These are phyloP conservation scores for Syrphus vitripennis DNA, from an alignment of 2,888 invertebrate genomes.

Conservation along the genomic window DNA sequence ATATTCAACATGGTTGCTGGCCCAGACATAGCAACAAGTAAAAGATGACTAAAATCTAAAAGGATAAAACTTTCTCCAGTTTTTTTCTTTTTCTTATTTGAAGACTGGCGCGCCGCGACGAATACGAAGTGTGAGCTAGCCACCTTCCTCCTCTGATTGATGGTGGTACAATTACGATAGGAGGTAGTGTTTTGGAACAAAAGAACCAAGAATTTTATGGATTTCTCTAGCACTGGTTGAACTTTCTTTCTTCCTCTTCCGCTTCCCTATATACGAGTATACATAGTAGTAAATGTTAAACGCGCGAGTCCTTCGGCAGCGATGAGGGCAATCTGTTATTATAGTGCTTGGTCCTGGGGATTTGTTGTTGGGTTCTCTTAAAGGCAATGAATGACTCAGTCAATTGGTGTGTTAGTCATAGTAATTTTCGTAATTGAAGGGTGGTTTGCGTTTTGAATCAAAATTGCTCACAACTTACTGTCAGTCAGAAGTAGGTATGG, in stretches of 20 bases:
- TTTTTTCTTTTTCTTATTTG: neutral
- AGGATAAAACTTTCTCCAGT: conserved; percentile 23
- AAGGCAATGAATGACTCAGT: conserved; percentile 63
- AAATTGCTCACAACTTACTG: neutral
- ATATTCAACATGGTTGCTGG: neutral
- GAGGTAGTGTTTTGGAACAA: neutral
- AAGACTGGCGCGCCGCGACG: neutral
- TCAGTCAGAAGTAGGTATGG: conserved; percentile 34
- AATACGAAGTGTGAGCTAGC: neutral
- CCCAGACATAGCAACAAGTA: conserved; percentile 66
- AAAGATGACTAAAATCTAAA: conserved; percentile 56
- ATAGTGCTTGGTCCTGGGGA: neutral
- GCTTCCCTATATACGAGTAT: neutral
- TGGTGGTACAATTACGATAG: conserved; percentile 9
- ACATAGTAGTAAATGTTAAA: neutral
- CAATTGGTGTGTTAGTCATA: conserved; percentile 67
- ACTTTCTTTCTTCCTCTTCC: neutral
- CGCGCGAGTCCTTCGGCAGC: neutral
- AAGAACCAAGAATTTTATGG: conserved; percentile 14
- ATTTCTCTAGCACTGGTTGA: conserved; percentile 23
- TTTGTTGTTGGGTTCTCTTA: conserved; percentile 34
- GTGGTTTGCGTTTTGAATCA: conserved; percentile 2
- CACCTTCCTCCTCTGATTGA: conserved; percentile 41
- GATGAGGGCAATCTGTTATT: conserved; percentile 14
- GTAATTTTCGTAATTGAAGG: conserved; percentile 67